A percentile compares a stretch with the other conserved stretches of the same genome.
Conservation (phyloP, 2,888 invertebrate genomes). For the Eupithecia centaureata region DNA sequence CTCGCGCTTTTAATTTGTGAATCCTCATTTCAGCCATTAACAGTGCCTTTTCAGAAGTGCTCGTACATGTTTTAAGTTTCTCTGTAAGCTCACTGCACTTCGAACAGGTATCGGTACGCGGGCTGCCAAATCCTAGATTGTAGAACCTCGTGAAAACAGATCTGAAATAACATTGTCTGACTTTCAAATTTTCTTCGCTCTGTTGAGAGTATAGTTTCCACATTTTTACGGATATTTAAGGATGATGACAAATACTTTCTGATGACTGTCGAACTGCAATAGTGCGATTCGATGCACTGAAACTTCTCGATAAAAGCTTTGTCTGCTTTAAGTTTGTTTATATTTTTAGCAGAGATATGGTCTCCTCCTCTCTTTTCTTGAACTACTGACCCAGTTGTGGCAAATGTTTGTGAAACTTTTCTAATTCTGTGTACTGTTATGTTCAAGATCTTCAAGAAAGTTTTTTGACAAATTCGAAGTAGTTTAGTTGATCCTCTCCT, state of each 20-base stretch:
- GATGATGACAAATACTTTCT: constrained; percentile 39
- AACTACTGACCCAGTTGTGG: not conserved
- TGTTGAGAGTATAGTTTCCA: constrained; percentile 20
- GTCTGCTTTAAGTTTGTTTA: not conserved
- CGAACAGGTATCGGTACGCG: constrained; percentile 35
- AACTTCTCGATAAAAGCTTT: constrained; percentile 25
- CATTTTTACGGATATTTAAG: constrained; percentile 32
- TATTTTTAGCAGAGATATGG: not conserved
- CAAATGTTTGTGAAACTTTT: not conserved
- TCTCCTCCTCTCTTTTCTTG: not conserved
- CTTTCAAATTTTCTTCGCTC: constrained; percentile 6
- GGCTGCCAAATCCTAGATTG: constrained; percentile 37
- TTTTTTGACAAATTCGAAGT: not conserved
- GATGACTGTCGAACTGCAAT: constrained; percentile 33
- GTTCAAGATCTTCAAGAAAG: not conserved
- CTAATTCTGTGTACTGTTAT: constrained; percentile 3
- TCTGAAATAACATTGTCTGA: constrained; percentile 11
- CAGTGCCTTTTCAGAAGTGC: not conserved
- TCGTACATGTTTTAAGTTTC: not conserved
- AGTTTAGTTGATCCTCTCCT: not conserved
- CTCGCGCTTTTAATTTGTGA: not conserved
- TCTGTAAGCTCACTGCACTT: constrained; percentile 21
- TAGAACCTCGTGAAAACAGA: constrained; percentile 11
- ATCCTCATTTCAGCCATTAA: not conserved
- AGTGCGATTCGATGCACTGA: constrained; percentile 38